A percentile compares a stretch with the other conserved stretches of the same genome.
Conservation (phyloP, 2,888 invertebrate genomes). For the Halocaridina rubra region DNA sequence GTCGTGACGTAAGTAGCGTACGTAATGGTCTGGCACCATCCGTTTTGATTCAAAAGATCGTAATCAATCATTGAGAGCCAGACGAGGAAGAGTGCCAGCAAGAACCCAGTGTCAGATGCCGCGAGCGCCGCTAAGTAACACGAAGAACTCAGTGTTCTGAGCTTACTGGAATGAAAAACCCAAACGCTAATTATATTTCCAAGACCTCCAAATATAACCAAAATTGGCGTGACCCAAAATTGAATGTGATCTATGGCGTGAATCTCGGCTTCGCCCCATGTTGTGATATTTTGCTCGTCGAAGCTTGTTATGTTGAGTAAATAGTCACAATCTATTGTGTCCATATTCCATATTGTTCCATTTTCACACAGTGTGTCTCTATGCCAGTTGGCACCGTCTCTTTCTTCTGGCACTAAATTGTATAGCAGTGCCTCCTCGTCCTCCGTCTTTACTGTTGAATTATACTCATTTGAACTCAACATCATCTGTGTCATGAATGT, state of each 20-base stretch:
- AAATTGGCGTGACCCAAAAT: constrained; percentile 78
- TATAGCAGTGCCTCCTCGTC: no score
- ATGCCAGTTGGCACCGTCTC: no score
- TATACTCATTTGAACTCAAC: no score
- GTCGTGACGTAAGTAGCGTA: constrained; percentile 81
- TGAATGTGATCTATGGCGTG: constrained; percentile 65
- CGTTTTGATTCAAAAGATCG: constrained; percentile 65
- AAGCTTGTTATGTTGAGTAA: no score
- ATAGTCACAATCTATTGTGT: no score
- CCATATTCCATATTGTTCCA: no score
- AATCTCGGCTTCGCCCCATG: no score
- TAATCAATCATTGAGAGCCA: constrained; percentile 73
- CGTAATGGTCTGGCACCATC: constrained; percentile 77
- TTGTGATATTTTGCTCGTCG: no score
- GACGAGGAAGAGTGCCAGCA: constrained; percentile 76
- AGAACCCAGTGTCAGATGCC: constrained; percentile 81
- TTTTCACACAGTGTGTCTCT: no score
- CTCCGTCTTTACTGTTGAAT: no score
- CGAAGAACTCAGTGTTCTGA: constrained; percentile 80
- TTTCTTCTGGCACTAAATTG: no score
- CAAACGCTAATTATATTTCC: constrained; percentile 81
- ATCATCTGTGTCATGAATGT: no score
- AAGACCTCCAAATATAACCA: constrained; percentile 78
- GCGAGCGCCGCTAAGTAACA: constrained; percentile 83
- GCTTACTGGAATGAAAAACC: constrained; percentile 80